Percentiles rank a stretch among this genome's conserved stretches.
Conservation (phyloP, 2,888 invertebrate genomes). For the Plusia festucae region DNA sequence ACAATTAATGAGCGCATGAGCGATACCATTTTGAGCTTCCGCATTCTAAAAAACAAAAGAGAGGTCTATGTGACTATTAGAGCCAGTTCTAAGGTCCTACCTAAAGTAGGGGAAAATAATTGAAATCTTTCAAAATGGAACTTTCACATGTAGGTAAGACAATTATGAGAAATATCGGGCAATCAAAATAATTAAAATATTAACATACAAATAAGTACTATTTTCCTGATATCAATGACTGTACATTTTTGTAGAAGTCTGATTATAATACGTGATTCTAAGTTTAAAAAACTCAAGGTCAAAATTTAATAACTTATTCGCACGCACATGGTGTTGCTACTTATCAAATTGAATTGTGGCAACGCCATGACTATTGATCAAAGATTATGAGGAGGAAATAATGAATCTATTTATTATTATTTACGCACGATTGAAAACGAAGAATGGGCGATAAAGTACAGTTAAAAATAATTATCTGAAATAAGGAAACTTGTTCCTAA, state of each 20-base stretch:
- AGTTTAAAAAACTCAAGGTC: conserved; percentile 49
- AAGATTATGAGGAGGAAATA: conserved; percentile 38
- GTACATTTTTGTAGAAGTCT: conserved; percentile 32
- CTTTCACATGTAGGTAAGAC: no score
- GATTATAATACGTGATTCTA: conserved; percentile 28
- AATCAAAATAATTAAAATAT: neutral
- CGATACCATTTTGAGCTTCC: neutral
- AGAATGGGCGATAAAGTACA: conserved; percentile 15
- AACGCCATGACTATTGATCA: conserved; percentile 33
- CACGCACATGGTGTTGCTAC: conserved; percentile 35
- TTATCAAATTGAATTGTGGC: conserved; percentile 25
- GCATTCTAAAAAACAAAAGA: neutral
- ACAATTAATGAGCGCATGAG: neutral
- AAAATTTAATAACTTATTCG: conserved; percentile 53
- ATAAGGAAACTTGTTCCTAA: conserved; percentile 20
- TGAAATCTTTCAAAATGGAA: neutral
- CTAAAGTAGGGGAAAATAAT: neutral
- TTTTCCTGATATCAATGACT: conserved; percentile 15
- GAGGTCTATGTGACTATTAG: neutral
- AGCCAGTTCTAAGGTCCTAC: neutral
- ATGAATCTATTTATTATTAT: conserved; percentile 18
- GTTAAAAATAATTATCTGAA: conserved; percentile 6
- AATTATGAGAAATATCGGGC: neutral
- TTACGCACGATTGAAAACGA: conserved; percentile 31
- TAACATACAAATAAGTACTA: neutral